These are phyloP conservation scores for Semibalanus balanoides DNA, from an alignment of 1,140 invertebrate species.

Conservation along the genomic window DNA sequence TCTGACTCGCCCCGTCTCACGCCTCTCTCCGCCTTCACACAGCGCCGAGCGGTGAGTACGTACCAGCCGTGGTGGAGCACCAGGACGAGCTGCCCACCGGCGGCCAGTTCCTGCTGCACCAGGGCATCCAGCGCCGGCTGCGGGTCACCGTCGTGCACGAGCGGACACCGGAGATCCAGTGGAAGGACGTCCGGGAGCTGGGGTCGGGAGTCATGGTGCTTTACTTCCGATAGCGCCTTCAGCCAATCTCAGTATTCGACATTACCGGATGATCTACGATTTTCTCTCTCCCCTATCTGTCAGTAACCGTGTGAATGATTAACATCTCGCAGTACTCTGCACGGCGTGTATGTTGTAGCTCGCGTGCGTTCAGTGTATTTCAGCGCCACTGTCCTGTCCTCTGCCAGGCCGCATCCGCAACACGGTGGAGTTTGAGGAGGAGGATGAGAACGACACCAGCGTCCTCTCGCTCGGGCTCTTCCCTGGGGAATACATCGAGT, in stretches of 20 bases:
- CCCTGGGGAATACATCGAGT: conserved; percentile 86
- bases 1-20: too few relatives aligned
- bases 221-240: too few relatives aligned
- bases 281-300: too few relatives aligned
- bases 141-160: conserved; percentile 98
- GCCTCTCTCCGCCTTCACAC: too few relatives aligned
- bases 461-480: conserved; percentile 93
- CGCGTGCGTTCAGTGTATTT: too few relatives aligned
- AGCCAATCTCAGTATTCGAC: too few relatives aligned
- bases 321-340: too few relatives aligned
- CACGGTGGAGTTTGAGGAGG: conserved; percentile 63
- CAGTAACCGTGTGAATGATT: too few relatives aligned
- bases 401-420: conserved; percentile 80
- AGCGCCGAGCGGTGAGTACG: conserved; percentile 94
- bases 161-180: conserved; percentile 71
- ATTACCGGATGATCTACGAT: too few relatives aligned
- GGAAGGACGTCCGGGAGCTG: conserved; percentile 83
- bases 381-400: too few relatives aligned
- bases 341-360: too few relatives aligned
- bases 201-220: too few relatives aligned
- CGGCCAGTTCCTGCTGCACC: conserved; percentile 88
- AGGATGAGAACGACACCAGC: conserved; percentile 74
- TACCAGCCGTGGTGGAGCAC: conserved; percentile 92
- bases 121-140: conserved; percentile 93
- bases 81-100: conserved; percentile 88